phyloP scores from a whole-genome alignment of 2,888 invertebrate species.

The Eurytoma adleriae region DNA sequence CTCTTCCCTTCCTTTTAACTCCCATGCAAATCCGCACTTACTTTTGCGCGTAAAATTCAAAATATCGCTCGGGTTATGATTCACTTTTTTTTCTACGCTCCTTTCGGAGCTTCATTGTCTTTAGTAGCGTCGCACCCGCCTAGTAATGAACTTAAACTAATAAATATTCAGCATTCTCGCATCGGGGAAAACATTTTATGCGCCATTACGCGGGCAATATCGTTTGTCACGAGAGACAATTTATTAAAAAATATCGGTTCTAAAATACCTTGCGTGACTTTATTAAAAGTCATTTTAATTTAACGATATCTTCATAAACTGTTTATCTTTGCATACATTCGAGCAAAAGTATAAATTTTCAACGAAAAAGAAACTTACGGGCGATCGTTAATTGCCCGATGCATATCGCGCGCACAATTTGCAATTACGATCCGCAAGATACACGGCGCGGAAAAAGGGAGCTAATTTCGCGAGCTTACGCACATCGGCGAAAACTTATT shows the following conservation, averaged over 20 bases:
- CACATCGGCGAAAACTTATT: not conserved
- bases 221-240: too few relatives aligned
- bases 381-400: not conserved
- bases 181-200: too few relatives aligned
- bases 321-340: too few relatives aligned
- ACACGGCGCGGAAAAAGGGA: not conserved
- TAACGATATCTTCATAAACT: too few relatives aligned
- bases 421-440: not conserved
- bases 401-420: not conserved
- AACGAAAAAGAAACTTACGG: not conserved
- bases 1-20: constrained; percentile 41
- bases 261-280: not conserved
- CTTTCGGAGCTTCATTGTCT: constrained; percentile 30
- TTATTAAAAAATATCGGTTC: too few relatives aligned
- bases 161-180: constrained; percentile 16
- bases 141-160: constrained; percentile 32
- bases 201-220: too few relatives aligned
- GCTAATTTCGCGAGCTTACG: not conserved
- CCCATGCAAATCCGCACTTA: constrained; percentile 47
- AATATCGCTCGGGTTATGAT: constrained; percentile 35
- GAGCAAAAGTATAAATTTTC: too few relatives aligned
- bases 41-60: constrained; percentile 45
- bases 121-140: constrained; percentile 23
- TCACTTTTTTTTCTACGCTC: constrained; percentile 27
- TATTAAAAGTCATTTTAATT: not conserved